phyloP scores from a whole-genome alignment of 2,113 vertebrate species.

The Ammodytes dubius region DNA sequence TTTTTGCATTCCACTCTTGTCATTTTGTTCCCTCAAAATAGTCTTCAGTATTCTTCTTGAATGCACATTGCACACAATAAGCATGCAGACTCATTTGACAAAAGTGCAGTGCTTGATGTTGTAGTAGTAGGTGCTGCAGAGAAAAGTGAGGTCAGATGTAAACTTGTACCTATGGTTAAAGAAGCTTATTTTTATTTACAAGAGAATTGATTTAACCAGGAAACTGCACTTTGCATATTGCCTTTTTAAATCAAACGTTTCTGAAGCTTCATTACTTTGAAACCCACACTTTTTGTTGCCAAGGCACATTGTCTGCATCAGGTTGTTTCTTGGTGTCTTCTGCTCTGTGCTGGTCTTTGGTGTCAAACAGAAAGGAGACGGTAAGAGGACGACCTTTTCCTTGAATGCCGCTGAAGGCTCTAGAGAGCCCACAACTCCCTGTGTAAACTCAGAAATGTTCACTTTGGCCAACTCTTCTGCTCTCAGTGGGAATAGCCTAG shows the following conservation, averaged over 20 bases:
- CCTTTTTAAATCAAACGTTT: background rate
- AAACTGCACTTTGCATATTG: background rate
- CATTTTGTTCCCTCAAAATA: conserved; percentile 27
- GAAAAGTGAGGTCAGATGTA: background rate
- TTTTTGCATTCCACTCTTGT: conserved; percentile 12
- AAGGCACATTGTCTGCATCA: conserved; percentile 6
- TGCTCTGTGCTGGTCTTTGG: background rate
- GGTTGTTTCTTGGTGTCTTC: background rate
- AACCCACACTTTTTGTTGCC: background rate
- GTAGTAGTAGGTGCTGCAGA: background rate
- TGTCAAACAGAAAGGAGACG: background rate
- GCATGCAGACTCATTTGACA: background rate
- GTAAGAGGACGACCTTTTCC: conserved; percentile 4
- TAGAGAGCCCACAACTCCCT: conserved; percentile 35
- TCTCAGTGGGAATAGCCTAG: conserved; percentile 55
- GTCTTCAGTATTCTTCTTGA: conserved; percentile 21
- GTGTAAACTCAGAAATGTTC: conserved; percentile 40
- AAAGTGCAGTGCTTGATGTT: background rate
- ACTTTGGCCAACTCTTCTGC: conserved; percentile 22
- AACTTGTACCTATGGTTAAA: background rate
- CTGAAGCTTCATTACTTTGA: background rate
- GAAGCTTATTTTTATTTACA: background rate
- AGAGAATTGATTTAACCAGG: background rate
- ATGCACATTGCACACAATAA: background rate
- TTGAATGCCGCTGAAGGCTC: conserved; percentile 33